Evolutionary conservation across 2,888 invertebrate species (phyloP), one percentile per base, ranked within the genome.

Genomic region (Leptura quadrifasciata): DNA sequence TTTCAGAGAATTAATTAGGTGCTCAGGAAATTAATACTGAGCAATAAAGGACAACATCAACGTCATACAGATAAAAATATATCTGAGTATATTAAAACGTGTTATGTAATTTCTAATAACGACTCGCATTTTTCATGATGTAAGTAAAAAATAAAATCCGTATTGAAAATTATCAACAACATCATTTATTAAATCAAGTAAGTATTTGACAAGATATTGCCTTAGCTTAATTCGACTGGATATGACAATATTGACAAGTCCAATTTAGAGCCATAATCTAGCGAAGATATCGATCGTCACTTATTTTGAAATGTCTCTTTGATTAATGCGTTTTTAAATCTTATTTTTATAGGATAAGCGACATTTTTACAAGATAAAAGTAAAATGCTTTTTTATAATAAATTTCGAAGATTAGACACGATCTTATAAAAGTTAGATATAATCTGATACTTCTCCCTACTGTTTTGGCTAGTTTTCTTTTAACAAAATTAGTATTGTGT

Each of bases 231-330:
- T 39, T 17, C 8, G 39, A 65, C 35, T 63, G 54, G 54, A 47
- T 65, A 52, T 65, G 24, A 65, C n/a, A 65, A 65, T 65, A 54
- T 65, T 65, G 65, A 65, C 65, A 65, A 65, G 54, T 24, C 18
- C 39, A 63, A 63, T 63, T 20, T 63, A 63, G 20, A 24, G 39
- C 63, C 10, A 20, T 54, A 65, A 54, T 52, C 24, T 27, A 52
- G 24, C 18, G 18, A 54, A 52, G 52, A 24, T 65, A 65, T 24
- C 24, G 54, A 17, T 65, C 52, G 24, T 17, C 21, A 9, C 6
- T 65, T 65, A 65, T 65, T 65, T 65, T 52, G 52, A 65, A 17
- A 47, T 54, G 65, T 21, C 54, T 6, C 17, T 24, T 47, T 65
- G 65, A 65, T 65, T 52, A 65, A 65, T 65, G 65, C 54, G 24